Evolutionary conservation across 2,113 vertebrate species (phyloP).

Genomic region (Sakesphorus luctuosus): DNA sequence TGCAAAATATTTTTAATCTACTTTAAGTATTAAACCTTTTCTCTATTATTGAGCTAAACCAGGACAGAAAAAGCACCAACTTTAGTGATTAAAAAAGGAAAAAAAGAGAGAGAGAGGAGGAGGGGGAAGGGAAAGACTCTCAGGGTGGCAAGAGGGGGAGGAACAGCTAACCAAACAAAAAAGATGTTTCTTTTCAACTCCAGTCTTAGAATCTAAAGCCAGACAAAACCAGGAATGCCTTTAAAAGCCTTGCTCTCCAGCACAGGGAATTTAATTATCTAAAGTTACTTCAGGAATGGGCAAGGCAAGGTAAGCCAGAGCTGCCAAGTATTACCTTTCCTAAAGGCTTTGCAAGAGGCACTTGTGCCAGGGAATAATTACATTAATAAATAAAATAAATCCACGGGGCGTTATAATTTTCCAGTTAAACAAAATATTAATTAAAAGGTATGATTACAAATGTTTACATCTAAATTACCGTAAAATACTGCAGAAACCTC

Average conservation of each 20-base stretch:
- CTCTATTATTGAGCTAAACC: background rate
- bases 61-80: background rate
- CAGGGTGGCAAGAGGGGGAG: background rate
- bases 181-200: slow-evolving; percentile 3
- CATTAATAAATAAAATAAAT: background rate
- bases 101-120: background rate
- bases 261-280: background rate
- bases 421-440: background rate
- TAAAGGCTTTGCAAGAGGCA: background rate
- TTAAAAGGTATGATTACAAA: background rate
- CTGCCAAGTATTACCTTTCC: background rate
- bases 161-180: slow-evolving; percentile 15
- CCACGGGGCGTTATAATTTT: background rate
- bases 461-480: background rate
- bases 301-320: background rate
- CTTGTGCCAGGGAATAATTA: background rate
- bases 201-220: background rate
- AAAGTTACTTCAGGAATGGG: background rate
- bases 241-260: background rate
- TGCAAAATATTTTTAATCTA: background rate
- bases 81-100: background rate
- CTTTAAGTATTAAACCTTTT: background rate
- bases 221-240: slow-evolving; percentile 37
- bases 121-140: background rate
- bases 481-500: background rate